Evolutionary conservation across 2,113 vertebrate genomes (phyloP).

Genomic region (Anhinga rufa): DNA sequence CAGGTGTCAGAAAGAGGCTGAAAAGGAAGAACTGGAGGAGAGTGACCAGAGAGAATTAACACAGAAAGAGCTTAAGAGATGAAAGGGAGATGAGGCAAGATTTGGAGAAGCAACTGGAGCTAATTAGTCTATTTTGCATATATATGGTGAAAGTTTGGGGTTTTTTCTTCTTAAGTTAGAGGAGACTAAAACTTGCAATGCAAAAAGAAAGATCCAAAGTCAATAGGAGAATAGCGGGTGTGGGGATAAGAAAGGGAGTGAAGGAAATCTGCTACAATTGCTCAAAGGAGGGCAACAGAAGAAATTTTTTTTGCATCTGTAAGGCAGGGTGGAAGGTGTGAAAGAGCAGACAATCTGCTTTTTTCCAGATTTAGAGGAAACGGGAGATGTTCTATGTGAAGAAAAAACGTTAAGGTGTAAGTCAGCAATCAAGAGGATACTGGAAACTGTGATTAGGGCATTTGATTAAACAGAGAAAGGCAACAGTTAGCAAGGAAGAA

Average conservation of each 20-base stretch:
- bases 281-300: neutral
- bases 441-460: neutral
- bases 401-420: neutral
- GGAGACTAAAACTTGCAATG: neutral
- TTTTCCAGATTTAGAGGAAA: neutral
- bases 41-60: neutral
- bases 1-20: neutral
- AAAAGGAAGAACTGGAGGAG: neutral
- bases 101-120: neutral
- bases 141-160: neutral
- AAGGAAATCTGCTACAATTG: neutral
- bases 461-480: neutral
- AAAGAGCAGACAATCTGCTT: neutral
- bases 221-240: neutral
- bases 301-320: neutral
- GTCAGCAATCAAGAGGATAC: neutral
- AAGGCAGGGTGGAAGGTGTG: fast-evolving
- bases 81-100: neutral
- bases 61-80: neutral
- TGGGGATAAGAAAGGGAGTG: neutral
- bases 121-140: neutral
- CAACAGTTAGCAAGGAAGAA: neutral
- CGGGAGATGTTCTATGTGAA: neutral
- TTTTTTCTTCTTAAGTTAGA: neutral
- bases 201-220: neutral